Base-by-base conservation (phyloP, 2,888 invertebrate genomes). In the Eristalinus aeneus region DNA sequence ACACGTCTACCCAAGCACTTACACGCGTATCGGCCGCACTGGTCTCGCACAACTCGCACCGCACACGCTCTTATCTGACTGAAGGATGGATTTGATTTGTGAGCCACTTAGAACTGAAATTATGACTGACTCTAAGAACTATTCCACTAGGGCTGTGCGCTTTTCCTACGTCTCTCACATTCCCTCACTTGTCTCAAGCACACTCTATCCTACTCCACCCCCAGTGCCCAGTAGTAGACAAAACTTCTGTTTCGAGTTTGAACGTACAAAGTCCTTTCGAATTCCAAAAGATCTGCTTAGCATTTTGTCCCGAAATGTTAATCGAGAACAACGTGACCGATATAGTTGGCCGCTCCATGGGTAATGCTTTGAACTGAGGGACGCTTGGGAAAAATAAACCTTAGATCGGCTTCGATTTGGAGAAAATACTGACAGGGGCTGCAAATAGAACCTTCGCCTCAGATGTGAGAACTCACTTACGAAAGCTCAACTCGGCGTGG, bases 301-400 rank as follows among this genome's bases (percentile, higher is more conserved):
- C 85, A 85, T 80, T 85, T 58, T 80, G 80, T 73, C 73, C 80
- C 63, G 76, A 85, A 76, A 85, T 81, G 85, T 85, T 85, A 69
- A 85, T 85, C 64, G 76, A 85, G 63, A 80, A 76, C 60, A 85
- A 73, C 46, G 76, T 85, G 73, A 85, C 63, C 73, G 80, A 85
- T 73, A 77, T 85, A 68, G 72, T 68, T 54, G 75, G 72, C 64
- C 58, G 68, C 32, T 79, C 84, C 74, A 84, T 79, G 53, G 22
- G 11, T 16, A n/a, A 16, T 61, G 32, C 53, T 20, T 54, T 31
- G 16, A 31, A 36, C 34, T 6, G 10, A 11, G 23, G 5, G 34
- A 46, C 54, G 68, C 11, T n/a, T 31, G 4, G 31, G 16, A 16
- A 73, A 12, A 12, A n/a, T 20, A 32, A 31, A 61, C 65, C 39